Evolutionary conservation across 2,113 vertebrate species (phyloP).

Genomic region (Ondatra zibethicus): DNA sequence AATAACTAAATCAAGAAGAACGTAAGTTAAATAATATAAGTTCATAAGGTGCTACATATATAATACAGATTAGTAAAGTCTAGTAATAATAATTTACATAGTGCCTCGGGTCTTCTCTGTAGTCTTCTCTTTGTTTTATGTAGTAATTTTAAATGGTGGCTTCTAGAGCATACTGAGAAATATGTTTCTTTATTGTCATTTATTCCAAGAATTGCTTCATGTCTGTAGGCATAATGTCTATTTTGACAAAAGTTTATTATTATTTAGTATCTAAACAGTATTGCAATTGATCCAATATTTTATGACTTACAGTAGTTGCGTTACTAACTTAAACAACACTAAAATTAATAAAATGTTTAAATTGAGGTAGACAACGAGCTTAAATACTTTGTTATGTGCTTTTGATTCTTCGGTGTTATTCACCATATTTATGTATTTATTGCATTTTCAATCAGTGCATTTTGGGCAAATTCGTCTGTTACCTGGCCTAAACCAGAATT

Average conservation of each 20-base stretch:
- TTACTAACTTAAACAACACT: slow-evolving; percentile 27
- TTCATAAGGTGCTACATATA: neutral
- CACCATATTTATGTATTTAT: neutral
- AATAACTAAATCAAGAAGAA: slow-evolving; percentile 18
- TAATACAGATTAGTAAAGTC: neutral
- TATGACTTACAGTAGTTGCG: neutral
- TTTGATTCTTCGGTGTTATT: neutral
- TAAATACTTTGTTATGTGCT: neutral
- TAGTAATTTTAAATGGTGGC: neutral
- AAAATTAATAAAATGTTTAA: slow-evolving; percentile 33
- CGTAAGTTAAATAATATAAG: neutral
- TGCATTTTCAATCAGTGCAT: slow-evolving; percentile 10
- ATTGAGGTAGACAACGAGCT: neutral
- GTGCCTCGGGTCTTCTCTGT: neutral
- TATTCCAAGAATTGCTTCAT: neutral
- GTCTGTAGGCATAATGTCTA: neutral
- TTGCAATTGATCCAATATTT: slow-evolving; percentile 25
- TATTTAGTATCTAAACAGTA: neutral
- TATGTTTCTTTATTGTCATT: neutral
- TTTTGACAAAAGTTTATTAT: neutral
- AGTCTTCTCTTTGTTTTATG: slow-evolving; percentile 4
- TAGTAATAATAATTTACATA: neutral
- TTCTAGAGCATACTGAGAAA: neutral
- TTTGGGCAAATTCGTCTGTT: neutral
- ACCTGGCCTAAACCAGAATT: neutral